These are phyloP conservation scores for Diplolepis rosae DNA, from an alignment of 2,888 invertebrate species.

Conservation along the genomic window DNA sequence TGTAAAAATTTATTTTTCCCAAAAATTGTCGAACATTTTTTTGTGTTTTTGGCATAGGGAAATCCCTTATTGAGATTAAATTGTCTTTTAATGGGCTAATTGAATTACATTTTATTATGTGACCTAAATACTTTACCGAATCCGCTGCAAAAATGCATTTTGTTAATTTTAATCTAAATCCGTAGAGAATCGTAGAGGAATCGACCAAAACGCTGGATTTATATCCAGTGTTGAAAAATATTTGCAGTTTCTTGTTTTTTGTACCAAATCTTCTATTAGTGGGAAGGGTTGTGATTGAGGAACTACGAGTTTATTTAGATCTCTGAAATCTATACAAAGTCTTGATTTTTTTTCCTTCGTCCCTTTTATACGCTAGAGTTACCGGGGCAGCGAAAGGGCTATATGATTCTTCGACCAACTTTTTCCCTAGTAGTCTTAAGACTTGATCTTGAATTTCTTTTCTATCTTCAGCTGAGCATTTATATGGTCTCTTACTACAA, in stretches of 20 bases:
- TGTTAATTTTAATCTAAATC: too few relatives aligned
- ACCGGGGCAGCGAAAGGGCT: constrained; percentile 44
- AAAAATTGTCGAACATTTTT: constrained; percentile 34
- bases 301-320: constrained; percentile 39
- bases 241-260: constrained; percentile 34
- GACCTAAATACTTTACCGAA: too few relatives aligned
- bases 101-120: constrained; percentile 35
- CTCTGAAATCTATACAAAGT: constrained; percentile 36
- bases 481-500: constrained; percentile 46
- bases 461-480: constrained; percentile 43
- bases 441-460: constrained; percentile 45
- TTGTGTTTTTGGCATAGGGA: too few relatives aligned
- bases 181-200: constrained; percentile 46
- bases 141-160: too few relatives aligned
- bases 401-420: constrained; percentile 43
- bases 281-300: constrained; percentile 41
- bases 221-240: constrained; percentile 50
- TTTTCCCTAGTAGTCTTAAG: constrained; percentile 28
- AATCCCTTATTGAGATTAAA: constrained; percentile 45
- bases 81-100: constrained; percentile 44
- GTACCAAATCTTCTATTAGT: constrained; percentile 38
- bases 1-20: constrained; percentile 36
- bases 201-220: constrained; percentile 56
- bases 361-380: constrained; percentile 41
- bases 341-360: constrained; percentile 39